Conservation (phyloP, 2,113 vertebrate species). For the Lagenorhynchus albirostris region DNA sequence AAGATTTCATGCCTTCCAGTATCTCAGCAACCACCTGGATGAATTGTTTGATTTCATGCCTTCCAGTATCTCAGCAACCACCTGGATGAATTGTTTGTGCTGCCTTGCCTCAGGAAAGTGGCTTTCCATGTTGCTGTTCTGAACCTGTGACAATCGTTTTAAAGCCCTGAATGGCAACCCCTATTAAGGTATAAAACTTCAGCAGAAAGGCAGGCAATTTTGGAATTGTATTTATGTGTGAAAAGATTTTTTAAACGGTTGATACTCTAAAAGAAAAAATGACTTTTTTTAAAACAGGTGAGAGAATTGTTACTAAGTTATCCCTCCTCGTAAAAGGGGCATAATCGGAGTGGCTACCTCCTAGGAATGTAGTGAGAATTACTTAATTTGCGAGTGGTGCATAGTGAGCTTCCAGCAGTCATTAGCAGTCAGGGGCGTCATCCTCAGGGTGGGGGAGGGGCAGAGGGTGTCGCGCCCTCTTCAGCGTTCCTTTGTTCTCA, state of each 20-base stretch:
- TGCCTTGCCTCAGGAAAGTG: background rate
- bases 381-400: background rate
- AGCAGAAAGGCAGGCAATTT: background rate
- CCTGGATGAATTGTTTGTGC: background rate
- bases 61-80: background rate
- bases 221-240: background rate
- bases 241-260: background rate
- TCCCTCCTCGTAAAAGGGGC: no score
- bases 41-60: background rate
- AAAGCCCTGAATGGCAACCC: background rate
- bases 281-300: background rate
- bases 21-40: background rate
- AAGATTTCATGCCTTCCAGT: background rate
- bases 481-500: background rate
- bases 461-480: background rate
- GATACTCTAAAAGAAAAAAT: background rate
- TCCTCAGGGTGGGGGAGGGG: no score
- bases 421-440: background rate
- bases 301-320: background rate
- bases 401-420: background rate
- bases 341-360: background rate
- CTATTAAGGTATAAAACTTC: background rate
- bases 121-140: background rate
- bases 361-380: background rate
- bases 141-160: background rate